Evolutionary conservation across 2,888 invertebrate genomes (phyloP), one percentile per base, ranked within the genome.

Genomic region (Liposcelis brunnea): DNA sequence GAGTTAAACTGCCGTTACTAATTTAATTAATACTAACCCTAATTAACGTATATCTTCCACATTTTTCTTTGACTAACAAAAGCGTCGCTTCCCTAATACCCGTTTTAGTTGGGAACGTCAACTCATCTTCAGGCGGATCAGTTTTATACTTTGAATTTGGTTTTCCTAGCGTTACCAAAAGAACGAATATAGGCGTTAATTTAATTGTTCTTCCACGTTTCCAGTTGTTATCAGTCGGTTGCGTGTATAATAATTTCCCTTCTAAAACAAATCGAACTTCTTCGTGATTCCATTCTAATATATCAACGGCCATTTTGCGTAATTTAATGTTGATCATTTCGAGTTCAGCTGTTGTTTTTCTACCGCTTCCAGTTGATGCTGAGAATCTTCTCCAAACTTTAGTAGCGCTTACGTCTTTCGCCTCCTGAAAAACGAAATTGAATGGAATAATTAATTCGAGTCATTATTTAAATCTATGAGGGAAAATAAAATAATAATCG

Each of bases 261-360:
- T 91, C 90, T 66, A 90, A 74, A 52, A 86, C 80, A 61, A 93
- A 90, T 61, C 82, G 79, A 40, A 86, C 84, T 62, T 91, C 90
- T 56, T 89, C 89, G 59, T 87, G 86, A 65, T 83, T 84, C 94
- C 94, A 94, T 57, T 90, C 90, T 52, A 94, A 65, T 4, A 89
- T 78, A 61, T 94, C 91, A 50, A 93, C 80, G 45, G 91, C 91
- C 74, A 91, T 83, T 75, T 90, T 90, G 60, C 89, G 72, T 50
- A 90, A 67, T 63, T 87, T 81, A 53, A 90, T 87, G 61, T 86
- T 87, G 52, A 85, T 84, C 63, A 87, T 79, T 61, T 90, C 89
- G 56, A 84, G 76, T 59, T 89, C 86, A 50, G 81, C 79, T 47
- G 80, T 81, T 7, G 81, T 76, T 53, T 83, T 67, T 52, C 82